Evolutionary conservation across 1,140 invertebrate species (phyloP).

Genomic region (Drosophila mayri): DNA sequence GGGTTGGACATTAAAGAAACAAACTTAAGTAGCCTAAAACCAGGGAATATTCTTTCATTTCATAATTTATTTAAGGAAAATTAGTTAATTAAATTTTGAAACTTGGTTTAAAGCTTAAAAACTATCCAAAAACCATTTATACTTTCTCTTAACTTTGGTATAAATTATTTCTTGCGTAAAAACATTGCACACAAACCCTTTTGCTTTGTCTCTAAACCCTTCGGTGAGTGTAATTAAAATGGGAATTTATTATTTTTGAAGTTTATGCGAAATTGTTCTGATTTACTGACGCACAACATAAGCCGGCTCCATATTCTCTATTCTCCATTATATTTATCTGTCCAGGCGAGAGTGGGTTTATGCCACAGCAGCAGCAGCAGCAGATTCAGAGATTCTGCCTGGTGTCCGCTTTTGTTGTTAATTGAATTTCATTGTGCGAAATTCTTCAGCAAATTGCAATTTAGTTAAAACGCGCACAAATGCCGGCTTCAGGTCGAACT

Average conservation of each 20-base stretch:
- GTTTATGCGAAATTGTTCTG: slow-evolving; percentile 46
- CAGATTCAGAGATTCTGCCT: slow-evolving; percentile 6
- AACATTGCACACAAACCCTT: background rate
- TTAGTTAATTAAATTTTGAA: background rate
- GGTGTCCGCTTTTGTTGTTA: slow-evolving; percentile 39
- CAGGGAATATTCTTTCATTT: too few species aligned
- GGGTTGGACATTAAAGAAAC: background rate
- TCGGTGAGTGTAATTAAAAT: slow-evolving; percentile 46
- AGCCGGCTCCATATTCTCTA: background rate
- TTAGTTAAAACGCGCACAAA: slow-evolving; percentile 25
- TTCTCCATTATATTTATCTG: background rate
- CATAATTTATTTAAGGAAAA: too few species aligned
- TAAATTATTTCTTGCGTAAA: background rate
- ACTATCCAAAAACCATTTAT: too few species aligned
- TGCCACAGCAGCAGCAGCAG: background rate
- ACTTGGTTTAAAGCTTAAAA: too few species aligned
- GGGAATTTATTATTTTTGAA: slow-evolving; percentile 34
- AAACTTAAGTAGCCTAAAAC: background rate
- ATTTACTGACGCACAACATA: slow-evolving; percentile 43
- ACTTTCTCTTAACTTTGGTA: too few species aligned
- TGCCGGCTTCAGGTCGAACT: slow-evolving; percentile 35
- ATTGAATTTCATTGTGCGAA: slow-evolving; percentile 64
- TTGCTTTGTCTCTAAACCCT: too few species aligned
- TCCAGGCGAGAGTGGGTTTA: background rate
- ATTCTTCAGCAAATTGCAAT: slow-evolving; percentile 73